Base-by-base conservation (phyloP, 2,797 vertebrate genomes). In the Leptoclinus maculatus region DNA sequence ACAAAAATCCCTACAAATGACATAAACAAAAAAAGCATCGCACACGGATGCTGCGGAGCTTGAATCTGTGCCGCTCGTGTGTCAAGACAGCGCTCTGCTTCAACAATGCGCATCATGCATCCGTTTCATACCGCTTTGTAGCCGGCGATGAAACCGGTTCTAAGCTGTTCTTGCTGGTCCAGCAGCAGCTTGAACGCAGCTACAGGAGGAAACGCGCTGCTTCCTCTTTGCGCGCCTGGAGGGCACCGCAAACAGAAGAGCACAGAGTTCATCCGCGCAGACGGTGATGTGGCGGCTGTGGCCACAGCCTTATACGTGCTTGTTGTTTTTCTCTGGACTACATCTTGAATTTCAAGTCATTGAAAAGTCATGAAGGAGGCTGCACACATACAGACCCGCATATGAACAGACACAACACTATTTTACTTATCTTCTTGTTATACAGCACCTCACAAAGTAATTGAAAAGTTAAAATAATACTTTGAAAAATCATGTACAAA, bases 151-250 rank as follows among this genome's bases (percentile, higher is more conserved):
- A 90, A 95, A 94, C 94, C 93, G 94, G 94, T 94, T 95, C 88
- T 88, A 94, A 91, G 94, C 94, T 93, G 94, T 95, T 94, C 87
- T 66, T 78, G 92, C 94, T 92, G 92, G 94, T 91, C 87, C 84
- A 78, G 76, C 76, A 57, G 79, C 84, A 53, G 76, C 72, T 47
- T 56, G 43, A 82, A 45, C 59, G 80, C 79, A 62, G 84, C 70
- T 8, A 34, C n/a, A 8, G 34, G 78, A 84, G 69, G 64, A 81
- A 83, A 13, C 34, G 79, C 82, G 87, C 80, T 4, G 75, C 75
- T 81, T 84, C 89, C 80, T 80, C 58, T 3, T 32, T 66, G 86
- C 67, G 90, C 88, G 83, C 70, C 54, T 10, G 14, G 71, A 80
- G 87, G 87, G 82, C 85, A 58, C 83, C 41, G 23, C 16, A 32